Base-by-base conservation (phyloP, 64 coral and sea anemone species). In the Montipora efflorescens region DNA sequence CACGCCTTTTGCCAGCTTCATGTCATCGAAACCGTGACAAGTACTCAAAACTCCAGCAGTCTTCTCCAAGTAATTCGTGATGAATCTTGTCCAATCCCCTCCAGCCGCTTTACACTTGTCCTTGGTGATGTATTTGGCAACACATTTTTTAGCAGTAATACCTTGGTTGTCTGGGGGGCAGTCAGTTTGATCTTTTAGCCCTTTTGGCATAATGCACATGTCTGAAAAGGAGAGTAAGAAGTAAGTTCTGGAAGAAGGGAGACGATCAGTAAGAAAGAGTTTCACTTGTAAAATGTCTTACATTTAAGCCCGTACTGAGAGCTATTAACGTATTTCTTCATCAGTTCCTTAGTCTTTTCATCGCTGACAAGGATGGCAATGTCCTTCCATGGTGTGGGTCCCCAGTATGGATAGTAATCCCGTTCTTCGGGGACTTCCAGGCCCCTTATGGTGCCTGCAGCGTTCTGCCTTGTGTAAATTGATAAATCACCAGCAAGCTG, bases 391-490 rank as follows among this genome's bases (percentile, higher is more conserved):
- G 53, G 53, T 57, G 53, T 57, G 53, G 53, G 53, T 57, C 53
- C 53, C 53, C 53, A 57, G 53, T 57, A 57, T 57, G 53, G 53
- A 57, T 57, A 57, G 53, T 57, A 57, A 57, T 57, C 53, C 2
- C 53, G 53, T 57, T 57, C 53, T 75, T 94, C 92, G 12, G 92
- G 92, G 43, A 84, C 77, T 49, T 94, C 92, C n/a, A 53, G 74
- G 77, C 92, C 92, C 36, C 76, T 67, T 12, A 64, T 47, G 18
- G 86, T 90, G 0, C 93, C 93, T 59, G 6, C 79, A 18, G 64
- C 45, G 45, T 94, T 94, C 51, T 94, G 93, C 47, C 93, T 78
- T 12, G 93, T 94, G 64, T 94, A 94, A 49, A 89, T 90, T 36
- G 93, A 61, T 43, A 9, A 75, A 82, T 90, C 71, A 47, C 78